A percentile compares a stretch with the other conserved stretches of the same genome.
Evolutionary conservation across 2,113 vertebrate genomes (phyloP).

Genomic region (Labeo catla): DNA sequence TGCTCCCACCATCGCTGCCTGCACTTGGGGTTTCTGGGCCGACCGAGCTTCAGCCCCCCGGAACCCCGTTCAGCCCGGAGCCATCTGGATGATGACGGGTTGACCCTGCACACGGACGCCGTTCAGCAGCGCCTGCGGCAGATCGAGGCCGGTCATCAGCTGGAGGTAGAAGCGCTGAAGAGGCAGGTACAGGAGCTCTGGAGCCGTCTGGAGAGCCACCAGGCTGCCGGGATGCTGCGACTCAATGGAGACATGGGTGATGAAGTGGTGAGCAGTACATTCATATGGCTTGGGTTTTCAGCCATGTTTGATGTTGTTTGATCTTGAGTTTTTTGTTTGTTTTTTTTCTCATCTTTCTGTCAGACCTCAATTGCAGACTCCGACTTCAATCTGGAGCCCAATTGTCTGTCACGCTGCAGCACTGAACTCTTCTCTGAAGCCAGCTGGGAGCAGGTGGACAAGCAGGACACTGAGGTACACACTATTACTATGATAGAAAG

Average conservation of each 20-base stretch:
- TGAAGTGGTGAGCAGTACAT: constrained; percentile 84
- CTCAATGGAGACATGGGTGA: constrained; percentile 91
- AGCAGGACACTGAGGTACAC: constrained; percentile 93
- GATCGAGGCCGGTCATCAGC: constrained; percentile 92
- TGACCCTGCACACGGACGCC: constrained; percentile 87
- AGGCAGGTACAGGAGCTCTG: constrained; percentile 94
- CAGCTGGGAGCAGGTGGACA: constrained; percentile 99
- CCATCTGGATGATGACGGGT: constrained; percentile 92
- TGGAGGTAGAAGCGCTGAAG: constrained; percentile 94
- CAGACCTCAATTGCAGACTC: constrained; percentile 94
- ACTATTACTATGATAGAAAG: neutral
- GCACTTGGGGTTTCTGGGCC: constrained; percentile 68
- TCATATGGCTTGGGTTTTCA: neutral
- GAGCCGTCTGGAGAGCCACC: constrained; percentile 92
- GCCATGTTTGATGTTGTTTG: neutral
- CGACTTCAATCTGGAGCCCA: constrained; percentile 93
- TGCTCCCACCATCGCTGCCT: constrained; percentile 84
- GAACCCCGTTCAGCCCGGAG: constrained; percentile 81
- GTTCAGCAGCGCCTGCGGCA: constrained; percentile 94
- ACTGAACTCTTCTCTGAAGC: constrained; percentile 97
- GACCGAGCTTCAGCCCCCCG: constrained; percentile 80
- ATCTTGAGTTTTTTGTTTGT: neutral
- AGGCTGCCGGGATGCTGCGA: constrained; percentile 76
- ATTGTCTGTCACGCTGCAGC: constrained; percentile 97
- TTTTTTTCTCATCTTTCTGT: constrained; percentile 21